Conservation (phyloP, 1,140 invertebrate genomes). For the Temnothorax longispinosus region DNA sequence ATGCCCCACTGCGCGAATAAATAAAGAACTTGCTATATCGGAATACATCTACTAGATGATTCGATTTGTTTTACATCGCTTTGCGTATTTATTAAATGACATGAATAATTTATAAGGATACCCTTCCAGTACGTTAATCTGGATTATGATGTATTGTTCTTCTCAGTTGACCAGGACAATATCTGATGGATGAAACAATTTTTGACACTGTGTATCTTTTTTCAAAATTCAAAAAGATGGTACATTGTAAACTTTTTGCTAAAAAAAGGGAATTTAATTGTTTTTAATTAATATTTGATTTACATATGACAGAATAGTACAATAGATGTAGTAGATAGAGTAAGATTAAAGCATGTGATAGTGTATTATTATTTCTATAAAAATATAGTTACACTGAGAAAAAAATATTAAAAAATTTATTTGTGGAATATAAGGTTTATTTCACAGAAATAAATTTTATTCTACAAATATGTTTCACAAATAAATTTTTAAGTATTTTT, state of each 20-base stretch:
- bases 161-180: background rate
- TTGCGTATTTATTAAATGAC: constrained; percentile 39
- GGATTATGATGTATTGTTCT: background rate
- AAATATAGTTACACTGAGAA: background rate
- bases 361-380: background rate
- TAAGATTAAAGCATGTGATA: background rate
- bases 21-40: constrained; percentile 46
- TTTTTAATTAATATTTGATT: background rate
- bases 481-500: too few species aligned
- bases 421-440: too few species aligned
- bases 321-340: too few species aligned
- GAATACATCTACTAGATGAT: constrained; percentile 38
- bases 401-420: too few species aligned
- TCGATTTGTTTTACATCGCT: constrained; percentile 49
- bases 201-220: background rate
- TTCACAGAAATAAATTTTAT: too few species aligned
- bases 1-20: constrained; percentile 38
- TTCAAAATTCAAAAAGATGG: background rate
- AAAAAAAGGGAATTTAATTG: background rate
- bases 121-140: background rate
- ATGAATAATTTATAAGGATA: constrained; percentile 15
- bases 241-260: background rate
- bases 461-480: too few species aligned
- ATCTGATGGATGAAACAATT: background rate
- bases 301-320: background rate